Evolutionary conservation across 2,113 vertebrate genomes (phyloP).

Genomic region (Labrus mixtus): DNA sequence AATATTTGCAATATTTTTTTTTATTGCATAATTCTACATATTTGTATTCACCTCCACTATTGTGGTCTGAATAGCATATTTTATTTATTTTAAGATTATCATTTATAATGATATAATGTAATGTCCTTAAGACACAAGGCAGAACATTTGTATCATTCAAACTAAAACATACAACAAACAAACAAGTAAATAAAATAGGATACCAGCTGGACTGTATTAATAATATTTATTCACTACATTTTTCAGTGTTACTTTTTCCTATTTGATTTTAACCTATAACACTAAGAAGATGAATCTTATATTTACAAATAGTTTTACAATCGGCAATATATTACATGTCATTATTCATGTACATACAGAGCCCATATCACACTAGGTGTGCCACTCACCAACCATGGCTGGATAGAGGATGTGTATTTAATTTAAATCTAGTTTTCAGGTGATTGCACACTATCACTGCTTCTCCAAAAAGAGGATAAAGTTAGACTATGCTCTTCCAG

Average conservation of each 20-base stretch:
- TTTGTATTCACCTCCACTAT: too few species aligned
- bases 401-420: constrained; percentile 37
- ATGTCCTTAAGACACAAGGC: too few species aligned
- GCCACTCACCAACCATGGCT: constrained; percentile 19
- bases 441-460: too few species aligned
- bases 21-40: too few species aligned
- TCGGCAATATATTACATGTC: constrained; percentile 68
- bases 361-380: constrained; percentile 43
- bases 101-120: too few species aligned
- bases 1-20: too few species aligned
- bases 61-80: too few species aligned
- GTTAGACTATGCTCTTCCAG: background rate
- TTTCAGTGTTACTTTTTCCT: constrained; percentile 76
- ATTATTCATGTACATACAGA: constrained; percentile 62
- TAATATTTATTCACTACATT: constrained; percentile 80
- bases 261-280: constrained; percentile 69
- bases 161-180: background rate
- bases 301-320: constrained; percentile 74
- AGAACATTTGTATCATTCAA: background rate
- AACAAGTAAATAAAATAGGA: background rate
- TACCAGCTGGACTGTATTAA: constrained; percentile 73
- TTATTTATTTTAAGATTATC: too few species aligned
- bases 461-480: too few species aligned
- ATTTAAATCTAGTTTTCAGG: constrained; percentile 19
- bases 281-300: constrained; percentile 72